A percentile compares a stretch with the other conserved stretches of the same genome.
These are phyloP conservation scores for Pelobates cultripes DNA, from an alignment of 2,797 vertebrate species.

Conservation along the genomic window DNA sequence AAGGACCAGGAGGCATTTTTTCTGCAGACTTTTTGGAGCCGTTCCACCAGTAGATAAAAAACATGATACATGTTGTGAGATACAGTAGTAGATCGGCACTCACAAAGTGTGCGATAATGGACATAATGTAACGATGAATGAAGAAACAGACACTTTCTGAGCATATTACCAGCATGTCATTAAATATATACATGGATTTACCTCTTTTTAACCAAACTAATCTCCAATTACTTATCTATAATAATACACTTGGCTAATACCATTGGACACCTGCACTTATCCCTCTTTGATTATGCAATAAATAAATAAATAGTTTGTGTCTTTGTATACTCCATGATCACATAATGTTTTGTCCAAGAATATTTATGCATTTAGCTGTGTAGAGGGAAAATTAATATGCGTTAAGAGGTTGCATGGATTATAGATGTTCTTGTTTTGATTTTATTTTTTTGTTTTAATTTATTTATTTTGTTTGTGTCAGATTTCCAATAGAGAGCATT, in stretches of 20 bases:
- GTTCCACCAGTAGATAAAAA: slow-evolving; percentile 31
- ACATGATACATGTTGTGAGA: neutral
- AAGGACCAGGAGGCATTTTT: slow-evolving; percentile 39
- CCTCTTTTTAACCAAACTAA: neutral
- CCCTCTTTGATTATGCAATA: neutral
- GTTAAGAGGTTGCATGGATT: too few relatives aligned
- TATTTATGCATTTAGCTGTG: neutral
- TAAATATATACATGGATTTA: slow-evolving; percentile 9
- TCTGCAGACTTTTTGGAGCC: slow-evolving; percentile 12
- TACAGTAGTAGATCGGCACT: slow-evolving; percentile 6
- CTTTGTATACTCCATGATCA: neutral
- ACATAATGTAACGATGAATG: neutral
- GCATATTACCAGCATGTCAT: neutral
- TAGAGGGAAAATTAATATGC: too few relatives aligned
- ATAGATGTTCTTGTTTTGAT: too few relatives aligned
- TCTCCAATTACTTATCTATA: slow-evolving; percentile 6
- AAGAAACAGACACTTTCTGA: neutral
- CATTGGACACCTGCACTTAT: too few relatives aligned
- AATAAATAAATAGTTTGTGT: neutral
- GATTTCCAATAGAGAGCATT: too few relatives aligned
- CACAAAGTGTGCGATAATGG: slow-evolving; percentile 9
- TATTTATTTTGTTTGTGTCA: too few relatives aligned
- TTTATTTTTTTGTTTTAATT: too few relatives aligned
- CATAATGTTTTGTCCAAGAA: neutral
- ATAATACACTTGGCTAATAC: neutral